A percentile compares a stretch with the other conserved stretches of the same genome.
Conservation (phyloP, 2,888 invertebrate genomes). For the Cetonia aurata region DNA sequence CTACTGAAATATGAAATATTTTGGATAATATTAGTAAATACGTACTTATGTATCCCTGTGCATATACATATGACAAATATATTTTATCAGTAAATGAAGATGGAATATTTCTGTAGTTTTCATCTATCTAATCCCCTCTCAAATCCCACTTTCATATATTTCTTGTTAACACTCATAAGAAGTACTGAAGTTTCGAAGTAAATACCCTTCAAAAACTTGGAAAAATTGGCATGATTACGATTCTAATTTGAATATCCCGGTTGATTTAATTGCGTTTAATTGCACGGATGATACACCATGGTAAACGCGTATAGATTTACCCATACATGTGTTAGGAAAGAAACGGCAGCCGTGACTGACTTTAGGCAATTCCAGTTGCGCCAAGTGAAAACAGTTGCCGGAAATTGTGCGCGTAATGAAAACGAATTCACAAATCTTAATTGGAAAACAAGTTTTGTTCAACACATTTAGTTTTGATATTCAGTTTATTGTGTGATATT, state of each 20-base stretch:
- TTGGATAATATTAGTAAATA: slow-evolving; percentile 18
- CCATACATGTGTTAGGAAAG: too few relatives aligned
- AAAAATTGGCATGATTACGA: too few relatives aligned
- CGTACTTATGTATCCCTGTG: slow-evolving; percentile 1
- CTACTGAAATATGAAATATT: slow-evolving; percentile 31
- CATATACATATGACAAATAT: slow-evolving; percentile 22
- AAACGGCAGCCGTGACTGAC: neutral
- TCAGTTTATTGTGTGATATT: slow-evolving; percentile 36
- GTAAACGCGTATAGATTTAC: too few relatives aligned
- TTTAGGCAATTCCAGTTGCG: slow-evolving; percentile 17
- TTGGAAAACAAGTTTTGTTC: slow-evolving; percentile 48
- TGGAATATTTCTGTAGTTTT: slow-evolving; percentile 20
- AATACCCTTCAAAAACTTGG: too few relatives aligned
- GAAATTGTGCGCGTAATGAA: slow-evolving; percentile 22
- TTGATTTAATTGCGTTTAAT: too few relatives aligned
- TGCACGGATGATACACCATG: too few relatives aligned
- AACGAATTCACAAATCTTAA: slow-evolving; percentile 40
- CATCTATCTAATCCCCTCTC: neutral
- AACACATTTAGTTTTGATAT: slow-evolving; percentile 39
- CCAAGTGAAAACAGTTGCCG: slow-evolving; percentile 24
- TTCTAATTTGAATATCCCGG: too few relatives aligned
- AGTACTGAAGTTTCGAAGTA: too few relatives aligned
- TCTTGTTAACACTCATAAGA: too few relatives aligned
- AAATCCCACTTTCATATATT: neutral
- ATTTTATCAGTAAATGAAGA: slow-evolving; percentile 35